Conservation (phyloP, 2,888 invertebrate genomes). For the Synergus japonicus region DNA sequence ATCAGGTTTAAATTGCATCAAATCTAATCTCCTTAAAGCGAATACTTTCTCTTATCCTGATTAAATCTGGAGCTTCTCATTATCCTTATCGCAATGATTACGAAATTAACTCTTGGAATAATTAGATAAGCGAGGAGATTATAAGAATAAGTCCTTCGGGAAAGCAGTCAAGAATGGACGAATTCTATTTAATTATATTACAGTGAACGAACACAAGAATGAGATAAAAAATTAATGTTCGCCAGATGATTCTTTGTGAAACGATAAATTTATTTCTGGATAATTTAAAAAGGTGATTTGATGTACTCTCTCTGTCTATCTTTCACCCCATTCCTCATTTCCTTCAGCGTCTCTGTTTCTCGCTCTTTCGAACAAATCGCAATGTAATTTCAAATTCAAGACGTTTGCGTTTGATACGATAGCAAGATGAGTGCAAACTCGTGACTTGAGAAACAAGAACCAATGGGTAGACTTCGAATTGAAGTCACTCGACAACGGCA, state of each 20-base stretch:
- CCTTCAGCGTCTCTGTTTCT: constrained; percentile 48
- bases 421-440: not conserved
- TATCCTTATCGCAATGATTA: constrained; percentile 44
- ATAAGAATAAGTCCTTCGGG: not conserved
- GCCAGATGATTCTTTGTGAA: not conserved
- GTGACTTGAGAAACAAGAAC: not conserved
- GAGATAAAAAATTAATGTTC: not conserved
- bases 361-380: constrained; percentile 42
- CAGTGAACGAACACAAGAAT: not conserved
- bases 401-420: constrained; percentile 28
- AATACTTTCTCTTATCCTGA: constrained; percentile 52
- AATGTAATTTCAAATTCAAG: constrained; percentile 50
- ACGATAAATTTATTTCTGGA: not conserved
- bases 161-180: not conserved
- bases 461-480: not conserved
- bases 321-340: constrained; percentile 20
- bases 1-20: not conserved
- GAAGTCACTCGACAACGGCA: not conserved
- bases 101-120: constrained; percentile 54
- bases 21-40: constrained; percentile 10
- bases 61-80: constrained; percentile 49
- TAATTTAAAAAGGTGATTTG: not conserved
- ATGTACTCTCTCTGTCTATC: constrained; percentile 15
- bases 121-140: constrained; percentile 48
- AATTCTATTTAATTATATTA: not conserved